A percentile compares a stretch with the other conserved stretches of the same genome.
phyloP scores from a whole-genome alignment of 2,888 invertebrate genomes.

The Diarsia mendica region DNA sequence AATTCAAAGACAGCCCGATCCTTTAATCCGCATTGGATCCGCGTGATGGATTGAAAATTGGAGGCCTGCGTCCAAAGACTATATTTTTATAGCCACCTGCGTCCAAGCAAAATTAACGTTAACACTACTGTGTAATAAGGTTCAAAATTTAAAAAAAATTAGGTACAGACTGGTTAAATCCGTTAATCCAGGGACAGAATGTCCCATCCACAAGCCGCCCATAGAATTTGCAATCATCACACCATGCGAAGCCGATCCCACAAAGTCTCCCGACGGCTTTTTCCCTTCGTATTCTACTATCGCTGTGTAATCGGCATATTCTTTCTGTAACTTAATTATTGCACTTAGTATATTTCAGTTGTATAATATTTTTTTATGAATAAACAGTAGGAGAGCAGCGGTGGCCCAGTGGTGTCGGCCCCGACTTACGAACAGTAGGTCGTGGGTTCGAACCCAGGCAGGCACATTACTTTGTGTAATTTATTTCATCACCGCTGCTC shows the following conservation, averaged over 20 bases:
- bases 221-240: slow-evolving; percentile 89
- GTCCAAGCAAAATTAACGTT: not conserved
- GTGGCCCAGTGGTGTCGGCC: too few relatives aligned
- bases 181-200: slow-evolving; percentile 96
- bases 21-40: not conserved
- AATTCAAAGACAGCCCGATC: not conserved
- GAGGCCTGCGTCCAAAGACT: too few relatives aligned
- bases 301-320: slow-evolving; percentile 68
- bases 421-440: too few relatives aligned
- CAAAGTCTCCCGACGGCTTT: not conserved
- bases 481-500: too few relatives aligned
- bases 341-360: too few relatives aligned
- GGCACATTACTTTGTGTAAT: too few relatives aligned
- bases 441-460: too few relatives aligned
- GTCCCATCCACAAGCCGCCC: slow-evolving; percentile 96
- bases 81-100: too few relatives aligned
- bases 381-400: too few relatives aligned
- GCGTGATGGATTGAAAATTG: not conserved
- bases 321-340: slow-evolving; percentile 21
- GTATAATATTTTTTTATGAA: too few relatives aligned
- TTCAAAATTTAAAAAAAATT: not conserved
- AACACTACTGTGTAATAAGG: not conserved
- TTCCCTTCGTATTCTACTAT: slow-evolving; percentile 69
- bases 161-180: slow-evolving; percentile 70
- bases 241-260: slow-evolving; percentile 68